Conservation (phyloP, 2,113 vertebrate species). For the Ictidomys tridecemlineatus region DNA sequence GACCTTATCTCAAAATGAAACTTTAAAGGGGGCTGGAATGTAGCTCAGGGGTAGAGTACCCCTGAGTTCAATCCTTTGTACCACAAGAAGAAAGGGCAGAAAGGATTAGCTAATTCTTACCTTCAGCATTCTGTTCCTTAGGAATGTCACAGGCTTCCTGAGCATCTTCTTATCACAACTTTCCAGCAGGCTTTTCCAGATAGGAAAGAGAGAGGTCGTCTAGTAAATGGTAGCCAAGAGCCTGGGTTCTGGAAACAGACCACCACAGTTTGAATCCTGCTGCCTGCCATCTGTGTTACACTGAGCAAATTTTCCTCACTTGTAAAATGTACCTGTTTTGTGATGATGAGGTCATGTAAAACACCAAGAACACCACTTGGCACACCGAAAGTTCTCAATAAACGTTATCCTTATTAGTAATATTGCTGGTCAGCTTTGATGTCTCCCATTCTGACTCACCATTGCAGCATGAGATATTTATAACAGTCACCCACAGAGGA, state of each 20-base stretch:
- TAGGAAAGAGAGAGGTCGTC: background rate
- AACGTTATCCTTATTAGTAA: background rate
- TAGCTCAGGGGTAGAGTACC: too few species aligned
- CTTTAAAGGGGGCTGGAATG: too few species aligned
- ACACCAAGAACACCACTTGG: background rate
- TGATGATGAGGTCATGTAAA: background rate
- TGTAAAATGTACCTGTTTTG: background rate
- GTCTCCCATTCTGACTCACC: background rate
- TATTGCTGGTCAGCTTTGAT: background rate
- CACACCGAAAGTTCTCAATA: background rate
- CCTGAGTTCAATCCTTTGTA: too few species aligned
- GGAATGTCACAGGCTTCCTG: background rate
- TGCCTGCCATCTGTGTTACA: background rate
- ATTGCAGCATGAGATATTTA: background rate
- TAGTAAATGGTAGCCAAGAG: background rate
- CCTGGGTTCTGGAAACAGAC: background rate
- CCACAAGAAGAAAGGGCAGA: too few species aligned
- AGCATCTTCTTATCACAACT: background rate
- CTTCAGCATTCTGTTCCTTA: background rate
- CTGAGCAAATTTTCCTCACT: conserved; percentile 18
- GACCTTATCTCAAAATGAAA: too few species aligned
- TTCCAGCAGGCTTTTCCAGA: conserved; percentile 18
- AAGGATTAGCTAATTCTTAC: background rate
- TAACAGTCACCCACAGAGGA: conserved; percentile 20
- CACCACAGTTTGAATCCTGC: background rate